phyloP scores from a whole-genome alignment of 1,140 invertebrate species.

The Drosophila orosa region DNA sequence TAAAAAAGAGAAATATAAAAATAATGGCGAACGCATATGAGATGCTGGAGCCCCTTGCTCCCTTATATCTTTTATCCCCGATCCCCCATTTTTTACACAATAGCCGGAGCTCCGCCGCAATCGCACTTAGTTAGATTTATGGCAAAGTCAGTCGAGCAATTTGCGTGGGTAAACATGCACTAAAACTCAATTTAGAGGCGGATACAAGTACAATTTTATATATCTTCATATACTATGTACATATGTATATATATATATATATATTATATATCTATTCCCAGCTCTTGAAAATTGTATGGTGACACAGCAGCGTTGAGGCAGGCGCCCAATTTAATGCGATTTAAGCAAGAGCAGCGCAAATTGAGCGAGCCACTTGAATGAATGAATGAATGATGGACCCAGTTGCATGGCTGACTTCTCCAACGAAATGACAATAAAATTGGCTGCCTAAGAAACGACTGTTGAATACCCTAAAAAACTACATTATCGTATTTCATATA shows the following conservation, averaged over 20 bases:
- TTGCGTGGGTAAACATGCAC: constrained; percentile 82
- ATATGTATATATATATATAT: constrained; percentile 1
- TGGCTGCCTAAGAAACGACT: neutral
- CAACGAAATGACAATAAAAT: constrained; percentile 26
- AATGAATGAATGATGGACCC: constrained; percentile 66
- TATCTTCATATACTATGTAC: constrained; percentile 24
- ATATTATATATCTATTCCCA: constrained; percentile 40
- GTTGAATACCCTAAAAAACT: neutral
- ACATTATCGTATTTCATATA: neutral
- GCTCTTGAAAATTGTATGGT: constrained; percentile 72
- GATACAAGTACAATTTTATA: constrained; percentile 59
- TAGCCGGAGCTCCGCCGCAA: constrained; percentile 11
- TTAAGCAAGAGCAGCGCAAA: constrained; percentile 75
- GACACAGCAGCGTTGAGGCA: constrained; percentile 70
- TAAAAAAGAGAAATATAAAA: constrained; percentile 47
- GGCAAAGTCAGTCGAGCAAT: constrained; percentile 81
- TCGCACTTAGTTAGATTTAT: constrained; percentile 81
- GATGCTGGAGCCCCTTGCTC: constrained; percentile 3
- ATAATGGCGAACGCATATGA: constrained; percentile 56
- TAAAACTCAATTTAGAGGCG: constrained; percentile 81
- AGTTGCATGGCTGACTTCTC: constrained; percentile 39
- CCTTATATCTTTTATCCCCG: neutral
- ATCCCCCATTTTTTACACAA: constrained; percentile 18
- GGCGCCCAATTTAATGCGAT: constrained; percentile 80
- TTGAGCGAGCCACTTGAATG: constrained; percentile 77